Conservation (phyloP, 2,888 invertebrate genomes). For the Argynnis bischoffii region DNA sequence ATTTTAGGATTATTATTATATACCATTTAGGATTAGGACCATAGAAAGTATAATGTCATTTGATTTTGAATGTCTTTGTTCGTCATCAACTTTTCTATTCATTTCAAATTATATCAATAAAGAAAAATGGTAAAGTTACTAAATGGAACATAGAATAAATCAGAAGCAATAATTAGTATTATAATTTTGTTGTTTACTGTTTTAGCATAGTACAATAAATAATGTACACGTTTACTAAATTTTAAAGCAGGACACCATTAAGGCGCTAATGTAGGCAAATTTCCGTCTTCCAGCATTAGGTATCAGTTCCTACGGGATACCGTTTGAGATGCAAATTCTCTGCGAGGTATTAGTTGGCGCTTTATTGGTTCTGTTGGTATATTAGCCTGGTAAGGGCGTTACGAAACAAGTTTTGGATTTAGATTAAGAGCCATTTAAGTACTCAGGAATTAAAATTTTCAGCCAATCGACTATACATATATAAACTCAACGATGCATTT, state of each 20-base stretch:
- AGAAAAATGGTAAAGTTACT: no score
- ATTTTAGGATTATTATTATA: no score
- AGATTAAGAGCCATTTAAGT: slow-evolving; percentile 28
- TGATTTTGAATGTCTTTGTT: no score
- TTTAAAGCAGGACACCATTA: slow-evolving; percentile 18
- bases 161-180: no score
- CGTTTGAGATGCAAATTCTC: slow-evolving; percentile 73
- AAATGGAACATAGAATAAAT: no score
- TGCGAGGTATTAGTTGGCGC: slow-evolving; percentile 67
- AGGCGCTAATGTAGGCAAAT: slow-evolving; percentile 60
- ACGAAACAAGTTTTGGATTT: slow-evolving; percentile 1
- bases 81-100: no score
- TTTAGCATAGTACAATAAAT: background rate
- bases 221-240: slow-evolving; percentile 14
- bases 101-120: no score
- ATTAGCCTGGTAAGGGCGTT: background rate
- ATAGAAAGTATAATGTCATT: no score
- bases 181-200: background rate
- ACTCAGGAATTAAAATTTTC: no score
- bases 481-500: no score
- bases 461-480: no score
- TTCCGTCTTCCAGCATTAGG: slow-evolving; percentile 53
- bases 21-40: no score
- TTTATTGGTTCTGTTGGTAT: slow-evolving; percentile 60
- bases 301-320: slow-evolving; percentile 44